phyloP scores from a whole-genome alignment of 2,113 vertebrate genomes.

The Baryphthengus martii region DNA sequence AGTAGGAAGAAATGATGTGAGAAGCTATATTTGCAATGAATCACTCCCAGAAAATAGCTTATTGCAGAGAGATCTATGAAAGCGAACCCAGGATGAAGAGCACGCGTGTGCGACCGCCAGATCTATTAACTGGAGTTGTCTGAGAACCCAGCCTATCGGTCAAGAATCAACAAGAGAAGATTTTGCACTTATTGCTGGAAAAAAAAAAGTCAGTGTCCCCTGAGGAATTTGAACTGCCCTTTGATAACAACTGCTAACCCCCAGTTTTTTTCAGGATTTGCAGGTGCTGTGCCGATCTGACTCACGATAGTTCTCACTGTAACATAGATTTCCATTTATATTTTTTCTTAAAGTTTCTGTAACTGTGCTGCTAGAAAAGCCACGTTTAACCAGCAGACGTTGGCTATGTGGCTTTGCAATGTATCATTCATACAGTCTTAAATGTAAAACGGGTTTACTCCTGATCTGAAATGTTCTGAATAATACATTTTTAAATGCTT shows the following conservation, averaged over 20 bases:
- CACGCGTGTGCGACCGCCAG: neutral
- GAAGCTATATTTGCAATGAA: conserved; percentile 28
- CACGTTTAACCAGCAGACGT: neutral
- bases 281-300: neutral
- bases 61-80: neutral
- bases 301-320: neutral
- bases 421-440: neutral
- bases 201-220: conserved; percentile 6
- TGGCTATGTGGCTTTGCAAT: neutral
- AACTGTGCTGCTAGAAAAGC: neutral
- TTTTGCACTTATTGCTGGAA: conserved; percentile 40
- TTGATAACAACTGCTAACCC: conserved; percentile 18
- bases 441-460: neutral
- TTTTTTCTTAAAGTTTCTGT: neutral
- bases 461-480: neutral
- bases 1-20: conserved; percentile 42
- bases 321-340: neutral
- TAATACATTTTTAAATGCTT: neutral
- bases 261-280: neutral
- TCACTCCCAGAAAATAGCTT: conserved; percentile 29
- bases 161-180: conserved; percentile 19
- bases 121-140: conserved; percentile 13
- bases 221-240: neutral
- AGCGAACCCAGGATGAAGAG: neutral
- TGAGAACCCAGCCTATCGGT: neutral